A percentile compares a stretch with the other conserved stretches of the same genome.
These are phyloP conservation scores for Cyanoramphus novaezelandiae DNA, from an alignment of 2,113 vertebrate genomes.

Conservation along the genomic window DNA sequence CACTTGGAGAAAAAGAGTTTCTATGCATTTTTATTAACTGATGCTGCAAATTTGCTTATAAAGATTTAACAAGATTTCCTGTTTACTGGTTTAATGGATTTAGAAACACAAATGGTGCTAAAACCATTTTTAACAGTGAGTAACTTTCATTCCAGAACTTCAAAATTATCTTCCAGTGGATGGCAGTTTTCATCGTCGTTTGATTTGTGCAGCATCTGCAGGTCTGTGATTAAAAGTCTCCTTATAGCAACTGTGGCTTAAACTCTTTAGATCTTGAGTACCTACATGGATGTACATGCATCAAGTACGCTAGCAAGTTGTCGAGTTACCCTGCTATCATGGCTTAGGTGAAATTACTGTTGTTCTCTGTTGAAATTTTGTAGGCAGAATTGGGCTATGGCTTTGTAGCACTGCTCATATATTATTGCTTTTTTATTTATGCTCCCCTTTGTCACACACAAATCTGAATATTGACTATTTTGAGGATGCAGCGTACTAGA, in stretches of 20 bases:
- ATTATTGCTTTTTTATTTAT: background rate
- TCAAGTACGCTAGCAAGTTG: background rate
- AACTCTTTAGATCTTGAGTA: no score
- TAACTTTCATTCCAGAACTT: background rate
- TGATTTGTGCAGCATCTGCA: background rate
- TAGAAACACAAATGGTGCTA: background rate
- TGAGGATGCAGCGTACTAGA: no score
- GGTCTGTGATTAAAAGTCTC: no score
- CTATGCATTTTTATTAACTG: background rate
- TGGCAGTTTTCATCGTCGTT: background rate
- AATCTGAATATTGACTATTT: background rate
- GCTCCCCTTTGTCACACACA: background rate
- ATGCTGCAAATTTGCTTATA: no score
- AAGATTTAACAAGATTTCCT: background rate
- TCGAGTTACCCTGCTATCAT: background rate
- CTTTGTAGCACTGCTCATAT: background rate
- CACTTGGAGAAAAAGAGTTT: background rate
- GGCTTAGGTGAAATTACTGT: background rate
- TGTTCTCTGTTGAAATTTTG: background rate
- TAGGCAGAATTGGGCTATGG: background rate
- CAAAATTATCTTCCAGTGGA: background rate
- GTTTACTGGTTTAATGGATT: slow-evolving; percentile 3
- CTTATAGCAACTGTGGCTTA: no score
- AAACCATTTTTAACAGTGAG: background rate
- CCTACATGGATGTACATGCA: background rate